phyloP scores from a whole-genome alignment of 2,113 vertebrate genomes.

The Ptychochromis oligacanthus region DNA sequence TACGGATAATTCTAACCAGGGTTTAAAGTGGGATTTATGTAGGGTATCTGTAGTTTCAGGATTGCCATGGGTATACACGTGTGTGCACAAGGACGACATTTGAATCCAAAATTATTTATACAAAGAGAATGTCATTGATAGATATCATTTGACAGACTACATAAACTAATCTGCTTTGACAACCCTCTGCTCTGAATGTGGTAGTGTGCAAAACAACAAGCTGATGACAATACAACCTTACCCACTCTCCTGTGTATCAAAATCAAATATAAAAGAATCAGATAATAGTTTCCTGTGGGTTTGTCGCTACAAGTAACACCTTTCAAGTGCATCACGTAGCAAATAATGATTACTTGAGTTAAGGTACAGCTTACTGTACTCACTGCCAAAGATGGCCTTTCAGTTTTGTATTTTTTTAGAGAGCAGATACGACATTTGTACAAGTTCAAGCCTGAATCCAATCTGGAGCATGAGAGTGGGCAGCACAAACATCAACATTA shows the following conservation, averaged over 20 bases:
- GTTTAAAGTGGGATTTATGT: neutral
- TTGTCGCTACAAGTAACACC: neutral
- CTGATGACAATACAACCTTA: fast-evolving
- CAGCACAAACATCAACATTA: neutral
- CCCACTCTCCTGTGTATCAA: neutral
- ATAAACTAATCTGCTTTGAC: neutral
- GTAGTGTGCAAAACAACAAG: neutral
- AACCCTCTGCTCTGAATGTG: neutral
- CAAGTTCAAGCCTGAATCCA: neutral
- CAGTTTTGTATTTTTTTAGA: neutral
- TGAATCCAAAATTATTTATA: neutral
- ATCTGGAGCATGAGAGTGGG: neutral
- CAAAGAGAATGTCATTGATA: neutral
- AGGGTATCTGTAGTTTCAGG: neutral
- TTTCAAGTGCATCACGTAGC: neutral
- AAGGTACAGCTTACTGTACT: neutral
- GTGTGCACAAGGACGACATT: neutral
- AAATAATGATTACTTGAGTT: neutral
- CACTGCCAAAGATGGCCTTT: neutral
- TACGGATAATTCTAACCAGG: neutral
- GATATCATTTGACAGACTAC: neutral
- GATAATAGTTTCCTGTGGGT: neutral
- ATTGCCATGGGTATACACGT: neutral
- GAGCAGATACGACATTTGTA: neutral
- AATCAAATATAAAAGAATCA: neutral